Evolutionary conservation across 2,797 vertebrate species (phyloP).

Genomic region (Anas bahamensis): DNA sequence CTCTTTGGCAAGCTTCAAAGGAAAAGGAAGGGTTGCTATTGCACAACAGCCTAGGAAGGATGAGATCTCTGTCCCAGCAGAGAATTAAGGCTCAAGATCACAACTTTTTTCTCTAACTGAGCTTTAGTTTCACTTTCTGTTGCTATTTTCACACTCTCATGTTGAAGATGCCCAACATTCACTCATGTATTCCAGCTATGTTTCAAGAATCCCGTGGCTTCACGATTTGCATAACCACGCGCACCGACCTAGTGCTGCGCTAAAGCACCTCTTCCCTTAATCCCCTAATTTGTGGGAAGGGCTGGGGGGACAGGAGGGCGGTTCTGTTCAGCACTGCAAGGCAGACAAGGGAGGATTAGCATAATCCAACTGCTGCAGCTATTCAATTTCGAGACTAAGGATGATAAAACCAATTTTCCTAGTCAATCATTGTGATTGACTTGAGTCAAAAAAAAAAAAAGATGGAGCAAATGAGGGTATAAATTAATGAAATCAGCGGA

Average conservation of each 20-base stretch:
- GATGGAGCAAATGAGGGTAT: background rate
- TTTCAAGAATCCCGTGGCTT: background rate
- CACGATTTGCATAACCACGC: background rate
- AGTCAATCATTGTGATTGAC: constrained; percentile 31
- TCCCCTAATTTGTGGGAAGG: background rate
- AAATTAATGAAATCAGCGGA: constrained; percentile 44
- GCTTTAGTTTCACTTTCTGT: background rate
- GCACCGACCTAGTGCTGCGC: background rate
- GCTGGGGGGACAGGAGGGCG: background rate
- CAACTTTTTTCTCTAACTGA: accelerated
- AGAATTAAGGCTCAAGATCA: background rate
- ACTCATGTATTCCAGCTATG: background rate
- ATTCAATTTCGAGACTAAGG: constrained; percentile 27
- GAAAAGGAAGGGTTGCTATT: background rate
- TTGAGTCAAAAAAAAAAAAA: background rate
- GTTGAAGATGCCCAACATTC: background rate
- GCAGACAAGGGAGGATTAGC: constrained; percentile 31
- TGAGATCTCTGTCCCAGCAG: background rate
- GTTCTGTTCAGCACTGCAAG: constrained; percentile 5
- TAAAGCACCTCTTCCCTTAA: constrained; percentile 52
- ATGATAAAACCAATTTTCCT: constrained; percentile 46
- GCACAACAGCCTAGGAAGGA: background rate
- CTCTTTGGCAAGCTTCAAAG: background rate
- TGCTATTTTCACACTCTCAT: background rate
- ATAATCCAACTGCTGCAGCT: constrained; percentile 31